phyloP scores from a whole-genome alignment of 2,113 vertebrate genomes.

The Tetrax tetrax region DNA sequence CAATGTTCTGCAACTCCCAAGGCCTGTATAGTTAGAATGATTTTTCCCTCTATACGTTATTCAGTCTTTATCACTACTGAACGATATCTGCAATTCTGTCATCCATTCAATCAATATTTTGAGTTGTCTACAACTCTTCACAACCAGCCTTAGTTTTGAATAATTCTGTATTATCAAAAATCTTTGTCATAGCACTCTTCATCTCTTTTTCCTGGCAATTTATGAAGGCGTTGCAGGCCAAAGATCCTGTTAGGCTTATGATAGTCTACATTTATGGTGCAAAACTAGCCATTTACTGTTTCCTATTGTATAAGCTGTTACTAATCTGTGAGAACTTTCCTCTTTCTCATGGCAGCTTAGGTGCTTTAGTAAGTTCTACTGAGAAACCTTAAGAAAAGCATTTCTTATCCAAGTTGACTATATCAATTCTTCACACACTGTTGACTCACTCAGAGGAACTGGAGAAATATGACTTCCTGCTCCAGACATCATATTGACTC shows the following conservation, averaged over 20 bases:
- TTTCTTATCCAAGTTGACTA: not conserved
- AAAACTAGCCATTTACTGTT: not conserved
- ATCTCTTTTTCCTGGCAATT: not conserved
- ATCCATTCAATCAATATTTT: not conserved
- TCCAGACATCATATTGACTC: not conserved
- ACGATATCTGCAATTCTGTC: not conserved
- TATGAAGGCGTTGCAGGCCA: not conserved
- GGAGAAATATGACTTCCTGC: not conserved
- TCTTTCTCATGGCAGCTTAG: not conserved
- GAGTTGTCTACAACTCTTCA: not conserved
- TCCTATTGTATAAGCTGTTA: not conserved
- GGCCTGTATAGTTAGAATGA: not conserved
- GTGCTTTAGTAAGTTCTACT: not conserved
- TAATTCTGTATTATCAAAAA: not conserved
- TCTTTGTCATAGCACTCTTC: not conserved
- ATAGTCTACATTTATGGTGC: not conserved
- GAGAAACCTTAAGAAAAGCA: not conserved
- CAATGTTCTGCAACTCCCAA: not conserved
- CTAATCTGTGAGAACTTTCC: not conserved
- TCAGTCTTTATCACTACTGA: not conserved
- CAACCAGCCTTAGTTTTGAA: not conserved
- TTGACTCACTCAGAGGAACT: not conserved
- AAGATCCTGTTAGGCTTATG: not conserved
- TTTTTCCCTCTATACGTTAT: not conserved
- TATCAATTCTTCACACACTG: not conserved